phyloP scores from a whole-genome alignment of 2,113 vertebrate genomes.

The Alethe diademata region DNA sequence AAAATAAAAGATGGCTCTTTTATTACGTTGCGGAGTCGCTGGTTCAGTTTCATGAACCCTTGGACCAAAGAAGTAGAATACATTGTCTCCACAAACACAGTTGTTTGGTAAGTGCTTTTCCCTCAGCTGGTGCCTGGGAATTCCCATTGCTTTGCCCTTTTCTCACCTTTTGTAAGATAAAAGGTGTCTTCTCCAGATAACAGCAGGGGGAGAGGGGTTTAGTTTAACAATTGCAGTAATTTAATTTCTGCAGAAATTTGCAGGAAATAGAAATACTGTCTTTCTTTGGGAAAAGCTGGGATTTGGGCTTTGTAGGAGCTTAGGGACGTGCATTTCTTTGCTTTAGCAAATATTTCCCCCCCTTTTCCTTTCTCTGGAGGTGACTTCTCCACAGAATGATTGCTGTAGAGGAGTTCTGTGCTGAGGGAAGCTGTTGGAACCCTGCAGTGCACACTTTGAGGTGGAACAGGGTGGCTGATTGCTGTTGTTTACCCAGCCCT shows the following conservation, averaged over 20 bases:
- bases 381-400: not conserved
- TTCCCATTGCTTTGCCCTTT: not conserved
- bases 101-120: conserved; percentile 89
- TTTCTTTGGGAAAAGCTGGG: not conserved
- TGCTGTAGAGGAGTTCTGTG: not conserved
- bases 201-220: not conserved
- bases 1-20: conserved; percentile 99
- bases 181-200: not conserved
- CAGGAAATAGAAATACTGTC: not conserved
- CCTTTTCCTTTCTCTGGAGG: not conserved
- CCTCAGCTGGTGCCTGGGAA: not conserved
- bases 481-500: not conserved
- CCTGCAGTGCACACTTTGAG: not conserved
- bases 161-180: not conserved
- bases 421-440: not conserved
- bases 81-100: conserved; percentile 97
- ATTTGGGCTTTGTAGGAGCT: not conserved
- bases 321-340: not conserved
- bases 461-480: not conserved
- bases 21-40: conserved; percentile 94
- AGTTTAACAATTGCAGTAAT: not conserved
- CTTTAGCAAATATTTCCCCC: not conserved
- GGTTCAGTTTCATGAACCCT: conserved; percentile 99
- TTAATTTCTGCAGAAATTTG: not conserved
- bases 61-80: conserved; percentile 99